Percentiles rank a stretch among this genome's conserved stretches.
phyloP scores from a whole-genome alignment of 2,797 vertebrate genomes.

The Telmatherina bonti region DNA sequence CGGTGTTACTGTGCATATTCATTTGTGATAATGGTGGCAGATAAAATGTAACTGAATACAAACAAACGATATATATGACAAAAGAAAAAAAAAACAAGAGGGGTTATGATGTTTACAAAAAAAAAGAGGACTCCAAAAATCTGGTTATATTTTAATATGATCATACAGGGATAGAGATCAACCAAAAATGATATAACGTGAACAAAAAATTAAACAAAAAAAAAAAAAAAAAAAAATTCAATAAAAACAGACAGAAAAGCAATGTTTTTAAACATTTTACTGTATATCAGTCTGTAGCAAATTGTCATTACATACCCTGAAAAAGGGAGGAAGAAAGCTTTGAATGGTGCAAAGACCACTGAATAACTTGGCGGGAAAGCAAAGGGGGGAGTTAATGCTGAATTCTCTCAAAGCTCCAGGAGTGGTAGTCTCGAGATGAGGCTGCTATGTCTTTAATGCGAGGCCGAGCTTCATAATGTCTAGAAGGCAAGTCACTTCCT shows the following conservation, averaged over 20 bases:
- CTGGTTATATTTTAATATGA: conserved; percentile 98
- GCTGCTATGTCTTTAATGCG: conserved; percentile 49
- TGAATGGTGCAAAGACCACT: conserved; percentile 91
- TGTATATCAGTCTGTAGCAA: conserved; percentile 94
- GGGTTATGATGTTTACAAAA: conserved; percentile 79
- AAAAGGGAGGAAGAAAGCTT: conserved; percentile 82
- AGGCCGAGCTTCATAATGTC: conserved; percentile 36
- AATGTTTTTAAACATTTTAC: conserved; percentile 92
- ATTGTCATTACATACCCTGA: conserved; percentile 93
- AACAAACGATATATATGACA: conserved; percentile 43
- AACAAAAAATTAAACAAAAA: conserved; percentile 82
- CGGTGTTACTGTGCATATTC: conserved; percentile 83
- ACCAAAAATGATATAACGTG: conserved; percentile 90
- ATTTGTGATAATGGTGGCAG: conserved; percentile 74
- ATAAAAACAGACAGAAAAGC: conserved; percentile 91
- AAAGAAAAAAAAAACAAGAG: conserved; percentile 66
- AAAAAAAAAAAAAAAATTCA: conserved; percentile 90
- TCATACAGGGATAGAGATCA: conserved; percentile 93
- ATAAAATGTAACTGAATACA: conserved; percentile 75
- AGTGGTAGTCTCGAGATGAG: conserved; percentile 52
- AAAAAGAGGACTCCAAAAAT: conserved; percentile 88
- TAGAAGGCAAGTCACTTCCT: conserved; percentile 57
- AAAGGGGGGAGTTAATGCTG: conserved; percentile 51
- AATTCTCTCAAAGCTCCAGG: conserved; percentile 63
- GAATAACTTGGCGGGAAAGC: conserved; percentile 80